phyloP scores from a whole-genome alignment of 2,113 vertebrate species.

The Neoarius graeffei region DNA sequence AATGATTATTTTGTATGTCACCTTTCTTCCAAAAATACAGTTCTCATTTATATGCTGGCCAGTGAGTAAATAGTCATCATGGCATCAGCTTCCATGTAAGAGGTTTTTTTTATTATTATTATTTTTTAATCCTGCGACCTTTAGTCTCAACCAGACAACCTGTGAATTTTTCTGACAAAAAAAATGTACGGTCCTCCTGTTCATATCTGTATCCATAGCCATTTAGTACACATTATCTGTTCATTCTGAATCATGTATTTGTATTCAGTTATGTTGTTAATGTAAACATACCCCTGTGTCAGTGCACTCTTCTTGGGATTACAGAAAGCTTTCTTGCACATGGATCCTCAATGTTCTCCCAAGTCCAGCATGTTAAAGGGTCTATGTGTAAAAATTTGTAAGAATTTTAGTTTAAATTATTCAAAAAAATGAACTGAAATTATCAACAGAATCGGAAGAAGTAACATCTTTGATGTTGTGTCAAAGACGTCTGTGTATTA shows the following conservation, averaged over 20 bases:
- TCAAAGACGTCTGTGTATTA: too few species aligned
- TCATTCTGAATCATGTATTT: not conserved
- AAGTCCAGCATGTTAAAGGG: not conserved
- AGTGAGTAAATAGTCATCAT: not conserved
- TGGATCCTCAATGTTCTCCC: not conserved
- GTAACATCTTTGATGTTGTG: too few species aligned
- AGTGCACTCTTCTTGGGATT: not conserved
- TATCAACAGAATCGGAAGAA: too few species aligned
- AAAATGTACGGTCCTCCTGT: not conserved
- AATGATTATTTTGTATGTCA: not conserved
- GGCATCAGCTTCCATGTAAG: not conserved
- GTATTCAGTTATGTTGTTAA: not conserved
- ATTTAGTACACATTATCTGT: not conserved
- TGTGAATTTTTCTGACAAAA: not conserved
- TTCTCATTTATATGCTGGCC: not conserved
- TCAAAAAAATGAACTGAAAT: too few species aligned
- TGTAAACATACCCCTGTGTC: not conserved
- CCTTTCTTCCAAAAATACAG: not conserved
- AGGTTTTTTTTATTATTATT: not conserved
- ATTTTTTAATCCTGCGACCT: not conserved
- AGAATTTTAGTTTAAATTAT: too few species aligned
- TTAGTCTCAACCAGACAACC: not conserved
- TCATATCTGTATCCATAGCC: not conserved
- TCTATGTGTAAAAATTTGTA: too few species aligned
- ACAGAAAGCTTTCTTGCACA: not conserved